Conservation (phyloP, 2,113 vertebrate species). For the mouse (Mus musculus) region GRCm39 chr2:71995501-71996000, state of each 20-base stretch:
- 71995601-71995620: background rate
- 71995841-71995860: background rate
- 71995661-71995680: background rate
- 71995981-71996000: background rate
- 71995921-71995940: background rate
- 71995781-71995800: background rate
- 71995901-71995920: background rate
- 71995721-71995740: background rate
- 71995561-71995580: background rate
- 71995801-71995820: background rate
- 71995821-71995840: background rate
- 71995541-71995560: background rate
- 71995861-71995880: background rate
- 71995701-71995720: background rate
- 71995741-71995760: background rate
- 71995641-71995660: background rate
- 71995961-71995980: background rate
- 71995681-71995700: background rate
- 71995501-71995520: background rate
- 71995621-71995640: background rate
- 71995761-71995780: background rate
- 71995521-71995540: background rate
- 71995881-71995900: background rate
- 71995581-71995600: background rate
- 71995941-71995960: background rate